phyloP scores from a whole-genome alignment of 1,140 invertebrate species.

The Glomeris maerens region DNA sequence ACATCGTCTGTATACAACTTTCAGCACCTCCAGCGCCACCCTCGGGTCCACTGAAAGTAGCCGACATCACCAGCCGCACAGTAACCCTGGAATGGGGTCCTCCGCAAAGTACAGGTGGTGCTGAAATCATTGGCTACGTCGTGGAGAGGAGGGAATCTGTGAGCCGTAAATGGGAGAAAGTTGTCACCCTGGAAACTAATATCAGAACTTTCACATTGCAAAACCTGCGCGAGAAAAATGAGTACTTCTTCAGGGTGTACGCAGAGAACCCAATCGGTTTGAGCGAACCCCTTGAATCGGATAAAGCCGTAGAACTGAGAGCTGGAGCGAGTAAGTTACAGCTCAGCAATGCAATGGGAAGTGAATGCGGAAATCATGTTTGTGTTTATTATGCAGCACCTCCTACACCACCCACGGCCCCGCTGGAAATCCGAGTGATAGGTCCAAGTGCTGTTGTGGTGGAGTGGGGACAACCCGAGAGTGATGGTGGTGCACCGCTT shows the following conservation, averaged over 20 bases:
- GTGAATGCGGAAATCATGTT: slow-evolving; percentile 4
- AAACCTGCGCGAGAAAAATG: slow-evolving; percentile 73
- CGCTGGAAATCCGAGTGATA: slow-evolving; percentile 65
- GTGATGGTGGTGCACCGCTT: slow-evolving; percentile 79
- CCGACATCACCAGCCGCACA: slow-evolving; percentile 66
- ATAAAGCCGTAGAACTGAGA: slow-evolving; percentile 60
- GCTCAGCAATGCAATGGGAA: slow-evolving; percentile 22
- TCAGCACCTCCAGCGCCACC: slow-evolving; percentile 66
- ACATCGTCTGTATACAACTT: too few species aligned
- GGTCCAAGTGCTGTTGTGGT: slow-evolving; percentile 70
- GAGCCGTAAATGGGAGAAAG: slow-evolving; percentile 72
- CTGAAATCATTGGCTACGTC: slow-evolving; percentile 73
- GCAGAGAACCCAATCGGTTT: slow-evolving; percentile 81
- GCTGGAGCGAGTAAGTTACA: slow-evolving; percentile 79
- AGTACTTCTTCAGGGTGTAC: slow-evolving; percentile 77
- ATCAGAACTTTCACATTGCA: slow-evolving; percentile 60
- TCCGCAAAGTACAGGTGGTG: slow-evolving; percentile 67
- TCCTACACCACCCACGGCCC: slow-evolving; percentile 75
- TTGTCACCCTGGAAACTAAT: slow-evolving; percentile 64
- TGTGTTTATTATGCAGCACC: slow-evolving; percentile 44
- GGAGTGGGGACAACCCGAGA: slow-evolving; percentile 85
- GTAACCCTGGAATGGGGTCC: slow-evolving; percentile 73
- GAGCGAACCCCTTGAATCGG: slow-evolving; percentile 60
- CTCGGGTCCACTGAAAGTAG: slow-evolving; percentile 48
- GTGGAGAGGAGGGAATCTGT: slow-evolving; percentile 71